Evolutionary conservation across 2,797 vertebrate species (phyloP), one percentile per base, ranked within the genome.

Genomic region (Melanotaenia maccullochi): DNA sequence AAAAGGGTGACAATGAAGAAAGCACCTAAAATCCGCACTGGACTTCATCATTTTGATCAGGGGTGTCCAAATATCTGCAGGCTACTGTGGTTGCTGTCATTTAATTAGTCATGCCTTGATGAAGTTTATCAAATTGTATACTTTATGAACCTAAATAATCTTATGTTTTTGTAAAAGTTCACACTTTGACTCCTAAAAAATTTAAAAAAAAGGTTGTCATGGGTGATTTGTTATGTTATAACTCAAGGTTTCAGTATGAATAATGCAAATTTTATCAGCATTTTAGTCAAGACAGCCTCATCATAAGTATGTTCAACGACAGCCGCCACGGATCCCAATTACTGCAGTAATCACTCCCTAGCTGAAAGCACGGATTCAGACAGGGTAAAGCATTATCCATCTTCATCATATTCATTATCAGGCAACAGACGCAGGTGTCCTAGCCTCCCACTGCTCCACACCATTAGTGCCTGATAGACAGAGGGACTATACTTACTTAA

Each of bases 341-440:
- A 91, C 74, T 1, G 52, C 62, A 30, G 79, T 90, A 89, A 90
- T 90, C 89, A 88, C 78, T 91, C 88, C 84, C 79, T 77, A 40
- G 82, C 85, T 78, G 86, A 84, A 79, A 85, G 80, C 78, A 60
- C 38, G 62, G 73, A 60, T 87, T 87, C 87, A 87, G 86, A 88
- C 82, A 63, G 71, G 73, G 74, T 65, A 86, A 85, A 87, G 81
- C 81, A 80, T 89, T 86, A 91, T 92, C 89, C 80, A 87, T 93
- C 93, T 93, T 92, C 89, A 93, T 94, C 93, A 91, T 90, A 86
- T 91, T 91, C 90, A 92, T 91, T 89, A 91, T 92, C 84, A 82
- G 75, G 82, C 85, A 77, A 75, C 86, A 91, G 91, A 93, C 83
- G 83, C 91, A 92, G 89, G 90, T 88, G 88, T 87, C 88, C 81